Evolutionary conservation across 2,113 vertebrate species (phyloP).

Genomic region (Eupsittula cactorum): DNA sequence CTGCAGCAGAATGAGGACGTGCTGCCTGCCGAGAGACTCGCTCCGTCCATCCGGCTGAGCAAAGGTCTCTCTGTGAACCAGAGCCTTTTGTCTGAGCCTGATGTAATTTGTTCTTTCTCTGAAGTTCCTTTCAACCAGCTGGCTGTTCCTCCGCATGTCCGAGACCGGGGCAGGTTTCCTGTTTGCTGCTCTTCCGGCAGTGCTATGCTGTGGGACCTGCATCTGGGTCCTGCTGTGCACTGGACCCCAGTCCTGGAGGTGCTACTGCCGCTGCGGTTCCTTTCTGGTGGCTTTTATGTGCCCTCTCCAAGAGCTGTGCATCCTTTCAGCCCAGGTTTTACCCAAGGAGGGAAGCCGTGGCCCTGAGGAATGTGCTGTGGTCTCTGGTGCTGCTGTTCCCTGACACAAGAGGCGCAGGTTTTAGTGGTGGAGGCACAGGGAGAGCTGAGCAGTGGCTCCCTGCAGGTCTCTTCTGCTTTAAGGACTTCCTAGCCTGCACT

Average conservation of each 20-base stretch:
- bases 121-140: background rate
- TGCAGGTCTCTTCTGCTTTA: background rate
- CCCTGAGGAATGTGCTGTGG: fast-evolving
- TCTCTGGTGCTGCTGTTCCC: fast-evolving
- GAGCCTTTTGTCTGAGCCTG: background rate
- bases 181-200: background rate
- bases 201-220: background rate
- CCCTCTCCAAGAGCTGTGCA: background rate
- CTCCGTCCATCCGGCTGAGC: fast-evolving
- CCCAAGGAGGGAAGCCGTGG: fast-evolving
- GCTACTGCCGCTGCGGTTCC: fast-evolving
- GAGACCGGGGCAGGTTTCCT: background rate
- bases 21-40: background rate
- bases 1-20: background rate
- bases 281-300: background rate
- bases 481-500: background rate
- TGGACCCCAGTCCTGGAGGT: background rate
- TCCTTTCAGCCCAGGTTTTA: background rate
- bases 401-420: fast-evolving
- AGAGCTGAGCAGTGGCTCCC: background rate
- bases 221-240: background rate
- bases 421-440: background rate
- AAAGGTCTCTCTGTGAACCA: background rate
- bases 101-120: background rate
- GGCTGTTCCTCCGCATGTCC: fast-evolving